phyloP scores from a whole-genome alignment of 2,113 vertebrate genomes.

The Brachionichthys hirsutus region DNA sequence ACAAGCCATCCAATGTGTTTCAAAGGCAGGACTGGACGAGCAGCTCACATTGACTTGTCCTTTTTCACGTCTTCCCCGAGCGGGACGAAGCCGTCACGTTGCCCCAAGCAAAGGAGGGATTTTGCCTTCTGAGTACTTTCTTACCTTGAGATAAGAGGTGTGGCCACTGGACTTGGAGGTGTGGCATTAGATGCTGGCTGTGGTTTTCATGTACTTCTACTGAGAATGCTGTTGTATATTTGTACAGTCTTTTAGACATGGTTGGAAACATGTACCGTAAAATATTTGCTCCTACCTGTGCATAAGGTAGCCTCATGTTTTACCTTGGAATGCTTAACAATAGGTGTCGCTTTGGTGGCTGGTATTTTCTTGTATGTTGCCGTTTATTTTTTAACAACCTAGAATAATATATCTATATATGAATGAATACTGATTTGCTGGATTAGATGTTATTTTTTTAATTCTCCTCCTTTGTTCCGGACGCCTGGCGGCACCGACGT shows the following conservation, averaged over 20 bases:
- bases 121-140: conserved; percentile 73
- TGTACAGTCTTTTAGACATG: conserved; percentile 99
- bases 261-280: conserved; percentile 89
- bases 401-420: conserved; percentile 82
- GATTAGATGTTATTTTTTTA: conserved; percentile 49
- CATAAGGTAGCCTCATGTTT: conserved; percentile 93
- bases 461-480: conserved; percentile 28
- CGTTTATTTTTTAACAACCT: conserved; percentile 78
- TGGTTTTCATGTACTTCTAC: conserved; percentile 88
- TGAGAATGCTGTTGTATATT: conserved; percentile 95
- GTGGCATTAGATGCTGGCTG: conserved; percentile 71
- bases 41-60: conserved; percentile 60
- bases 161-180: conserved; percentile 62
- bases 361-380: conserved; percentile 77
- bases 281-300: conserved; percentile 86
- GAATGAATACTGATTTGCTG: conserved; percentile 62
- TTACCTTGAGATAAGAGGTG: conserved; percentile 60
- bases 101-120: conserved; percentile 63
- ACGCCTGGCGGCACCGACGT: conserved; percentile 50
- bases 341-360: conserved; percentile 92
- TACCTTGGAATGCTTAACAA: conserved; percentile 90
- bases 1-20: conserved; percentile 68
- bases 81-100: conserved; percentile 38
- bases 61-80: conserved; percentile 27
- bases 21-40: conserved; percentile 47